Percentiles rank a stretch among this genome's conserved stretches.
phyloP scores from a whole-genome alignment of 2,888 invertebrate genomes.

The Drosophila paucipuncta region DNA sequence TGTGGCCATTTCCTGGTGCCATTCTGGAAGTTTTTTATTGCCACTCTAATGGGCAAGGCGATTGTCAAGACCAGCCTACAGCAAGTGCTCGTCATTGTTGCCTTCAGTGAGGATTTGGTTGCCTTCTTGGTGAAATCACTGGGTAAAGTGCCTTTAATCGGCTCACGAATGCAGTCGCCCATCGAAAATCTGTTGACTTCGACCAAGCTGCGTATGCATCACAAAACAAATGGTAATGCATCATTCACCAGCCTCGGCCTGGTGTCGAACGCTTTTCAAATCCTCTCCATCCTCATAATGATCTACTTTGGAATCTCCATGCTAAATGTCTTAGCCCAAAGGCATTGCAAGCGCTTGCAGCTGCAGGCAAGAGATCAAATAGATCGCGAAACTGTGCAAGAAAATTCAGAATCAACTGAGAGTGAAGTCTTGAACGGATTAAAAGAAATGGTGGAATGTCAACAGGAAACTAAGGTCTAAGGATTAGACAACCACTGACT shows the following conservation, averaged over 20 bases:
- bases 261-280: conserved; percentile 91
- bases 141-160: conserved; percentile 91
- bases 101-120: conserved; percentile 97
- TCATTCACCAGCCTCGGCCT: conserved; percentile 86
- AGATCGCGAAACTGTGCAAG: neutral
- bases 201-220: conserved; percentile 92
- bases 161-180: conserved; percentile 92
- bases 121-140: conserved; percentile 89
- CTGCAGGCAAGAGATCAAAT: conserved; percentile 72
- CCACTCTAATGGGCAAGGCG: conserved; percentile 98
- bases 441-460: neutral
- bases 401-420: neutral
- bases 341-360: conserved; percentile 89
- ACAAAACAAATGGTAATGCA: conserved; percentile 73
- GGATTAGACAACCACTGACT: neutral
- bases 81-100: conserved; percentile 96
- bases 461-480: conserved; percentile 9
- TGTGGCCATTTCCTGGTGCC: conserved; percentile 99
- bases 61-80: conserved; percentile 99
- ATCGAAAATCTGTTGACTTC: conserved; percentile 93
- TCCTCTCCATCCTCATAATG: conserved; percentile 96
- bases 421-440: neutral
- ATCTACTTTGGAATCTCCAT: conserved; percentile 97
- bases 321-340: conserved; percentile 98
- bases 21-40: conserved; percentile 99